Base-by-base conservation (phyloP, 2,888 invertebrate genomes). In the Gasteruption jaculator region DNA sequence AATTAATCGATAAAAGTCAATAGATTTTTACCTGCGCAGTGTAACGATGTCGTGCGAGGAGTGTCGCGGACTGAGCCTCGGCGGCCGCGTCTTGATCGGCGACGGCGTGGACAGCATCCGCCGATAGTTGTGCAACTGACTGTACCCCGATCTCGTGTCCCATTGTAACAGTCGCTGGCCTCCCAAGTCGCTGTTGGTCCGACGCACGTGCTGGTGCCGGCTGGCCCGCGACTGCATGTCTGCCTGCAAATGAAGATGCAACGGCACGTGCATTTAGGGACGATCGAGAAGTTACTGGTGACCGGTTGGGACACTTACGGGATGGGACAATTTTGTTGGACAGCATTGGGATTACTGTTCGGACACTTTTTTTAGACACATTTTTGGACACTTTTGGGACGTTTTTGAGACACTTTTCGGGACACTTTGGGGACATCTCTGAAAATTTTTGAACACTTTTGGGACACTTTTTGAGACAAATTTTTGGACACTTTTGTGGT, bases 101-200 rank as follows among this genome's bases (percentile, higher is more conserved):
- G 72, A 63, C 54, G 75, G 71, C 31, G 74, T 74, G 35, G 75
- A 72, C 63, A 77, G 70, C 68, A 75, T 72, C 45, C 75, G 71
- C 45, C 74, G 65, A 50, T 75, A 76, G 41, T 63, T 74, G 60
- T 53, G 72, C 57, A 43, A 68, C 57, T 52, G 68, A 53, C 60
- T 61, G 55, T 67, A 63, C 38, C 63, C 66, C 25, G 61, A 61
- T 27, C 72, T 60, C 45, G 69, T 63, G 50, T 77, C 77, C 76
- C 77, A 77, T 59, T 76, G 74, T 34, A 77, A 69, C 41, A 76
- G 65, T 40, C 78, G 67, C 52, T 76, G 76, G 16, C 77, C 77
- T 35, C 78, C 77, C 48, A 79, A 68, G 60, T 79, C 79, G 43
- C 78, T 78, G 60, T 78, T 75, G 6, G 78, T 76, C 38, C 78